Conservation (phyloP, 2,113 vertebrate genomes). For the Tyto alba region DNA sequence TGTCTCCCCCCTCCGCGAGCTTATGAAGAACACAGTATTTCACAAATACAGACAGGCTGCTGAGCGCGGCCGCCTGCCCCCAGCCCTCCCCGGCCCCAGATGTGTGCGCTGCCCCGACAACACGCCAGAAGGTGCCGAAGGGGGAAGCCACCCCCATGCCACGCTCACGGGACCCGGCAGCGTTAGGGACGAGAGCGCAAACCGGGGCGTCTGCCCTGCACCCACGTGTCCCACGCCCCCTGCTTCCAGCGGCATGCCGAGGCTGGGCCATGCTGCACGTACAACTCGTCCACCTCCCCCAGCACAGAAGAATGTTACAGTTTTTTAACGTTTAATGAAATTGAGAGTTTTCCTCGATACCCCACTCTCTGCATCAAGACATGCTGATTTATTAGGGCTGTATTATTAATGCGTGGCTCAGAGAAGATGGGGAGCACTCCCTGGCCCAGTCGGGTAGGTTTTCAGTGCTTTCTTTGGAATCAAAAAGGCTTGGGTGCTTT, state of each 20-base stretch:
- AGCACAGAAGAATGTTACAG: not conserved
- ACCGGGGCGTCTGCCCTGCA: not conserved
- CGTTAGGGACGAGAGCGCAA: not conserved
- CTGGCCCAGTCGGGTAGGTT: not conserved
- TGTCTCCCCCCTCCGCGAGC: not conserved
- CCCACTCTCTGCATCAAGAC: not conserved
- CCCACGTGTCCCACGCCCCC: rapidly evolving
- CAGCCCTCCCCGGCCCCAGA: not conserved
- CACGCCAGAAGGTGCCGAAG: not conserved
- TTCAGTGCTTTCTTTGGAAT: not conserved
- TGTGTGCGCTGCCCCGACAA: not conserved
- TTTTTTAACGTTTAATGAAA: not conserved
- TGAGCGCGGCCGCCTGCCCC: not conserved
- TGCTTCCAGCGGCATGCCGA: rapidly evolving
- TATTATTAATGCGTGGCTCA: not conserved
- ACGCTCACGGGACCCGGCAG: rapidly evolving
- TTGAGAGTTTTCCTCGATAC: not conserved
- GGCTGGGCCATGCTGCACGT: not conserved
- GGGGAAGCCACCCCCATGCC: not conserved
- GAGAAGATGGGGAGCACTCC: not conserved
- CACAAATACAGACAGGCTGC: slow-evolving; percentile 21
- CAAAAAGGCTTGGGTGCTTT: not conserved
- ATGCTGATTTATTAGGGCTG: not conserved
- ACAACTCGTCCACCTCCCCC: not conserved
- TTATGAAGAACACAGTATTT: slow-evolving; percentile 24